phyloP scores from a whole-genome alignment of 1,140 invertebrate species.

The Stegodyphus mimosarum region DNA sequence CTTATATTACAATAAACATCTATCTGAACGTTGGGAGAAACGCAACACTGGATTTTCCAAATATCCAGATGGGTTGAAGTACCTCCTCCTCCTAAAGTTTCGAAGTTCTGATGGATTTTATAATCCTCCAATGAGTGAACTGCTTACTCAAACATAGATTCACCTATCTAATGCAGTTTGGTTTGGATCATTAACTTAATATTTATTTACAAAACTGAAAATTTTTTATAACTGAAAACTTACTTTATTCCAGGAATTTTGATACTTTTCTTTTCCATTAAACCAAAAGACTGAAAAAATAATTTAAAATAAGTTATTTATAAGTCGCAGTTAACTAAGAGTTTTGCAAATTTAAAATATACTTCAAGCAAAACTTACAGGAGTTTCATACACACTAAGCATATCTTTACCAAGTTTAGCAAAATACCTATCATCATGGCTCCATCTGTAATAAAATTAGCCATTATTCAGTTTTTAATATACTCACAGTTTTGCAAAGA shows the following conservation, averaged over 20 bases:
- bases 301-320: slow-evolving; percentile 10
- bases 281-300: slow-evolving; percentile 81
- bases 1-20: too few relatives aligned
- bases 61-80: too few relatives aligned
- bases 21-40: too few relatives aligned
- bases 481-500: too few relatives aligned
- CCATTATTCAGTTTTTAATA: too few relatives aligned
- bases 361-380: slow-evolving; percentile 71
- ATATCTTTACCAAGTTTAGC: slow-evolving; percentile 80
- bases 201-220: background rate
- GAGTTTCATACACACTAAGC: slow-evolving; percentile 95
- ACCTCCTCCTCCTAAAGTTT: too few relatives aligned
- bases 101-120: too few relatives aligned
- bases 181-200: too few relatives aligned
- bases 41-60: too few relatives aligned
- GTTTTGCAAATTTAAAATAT: background rate
- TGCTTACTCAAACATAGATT: too few relatives aligned
- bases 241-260: slow-evolving; percentile 86
- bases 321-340: background rate
- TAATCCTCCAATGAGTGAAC: too few relatives aligned
- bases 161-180: too few relatives aligned
- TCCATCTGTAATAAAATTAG: slow-evolving; percentile 76
- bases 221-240: slow-evolving; percentile 43
- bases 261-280: slow-evolving; percentile 94
- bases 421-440: slow-evolving; percentile 96